Evolutionary conservation across 2,113 vertebrate genomes (phyloP).

Genomic region (Uria aalge): DNA sequence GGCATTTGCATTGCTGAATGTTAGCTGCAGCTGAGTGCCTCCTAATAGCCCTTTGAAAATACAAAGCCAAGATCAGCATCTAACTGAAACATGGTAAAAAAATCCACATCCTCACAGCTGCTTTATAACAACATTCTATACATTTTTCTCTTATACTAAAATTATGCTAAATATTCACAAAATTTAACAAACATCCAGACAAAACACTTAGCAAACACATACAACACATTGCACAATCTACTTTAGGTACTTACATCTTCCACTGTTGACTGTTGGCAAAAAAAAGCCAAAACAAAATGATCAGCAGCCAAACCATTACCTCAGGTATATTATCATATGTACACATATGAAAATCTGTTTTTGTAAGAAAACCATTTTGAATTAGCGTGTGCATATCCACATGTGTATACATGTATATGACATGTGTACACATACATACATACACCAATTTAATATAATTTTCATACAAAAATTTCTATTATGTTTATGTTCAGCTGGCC

Average conservation of each 20-base stretch:
- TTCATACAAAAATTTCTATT: not conserved
- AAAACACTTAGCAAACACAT: not conserved
- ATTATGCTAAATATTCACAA: not conserved
- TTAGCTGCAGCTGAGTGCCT: not conserved
- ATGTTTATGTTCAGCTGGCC: not conserved
- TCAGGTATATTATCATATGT: not conserved
- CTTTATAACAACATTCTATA: not conserved
- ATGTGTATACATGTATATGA: not conserved
- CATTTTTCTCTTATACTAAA: not conserved
- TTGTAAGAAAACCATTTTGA: not conserved
- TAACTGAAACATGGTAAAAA: not conserved
- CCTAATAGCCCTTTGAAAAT: not conserved
- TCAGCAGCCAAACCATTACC: not conserved
- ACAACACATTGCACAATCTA: not conserved
- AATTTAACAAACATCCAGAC: not conserved
- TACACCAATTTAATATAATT: not conserved
- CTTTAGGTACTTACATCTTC: slow-evolving; percentile 43
- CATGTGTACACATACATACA: not conserved
- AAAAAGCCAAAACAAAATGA: not conserved
- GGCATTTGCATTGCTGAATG: not conserved
- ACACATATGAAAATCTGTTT: not conserved
- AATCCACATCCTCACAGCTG: not conserved
- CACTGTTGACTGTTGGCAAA: not conserved
- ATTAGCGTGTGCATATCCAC: not conserved
- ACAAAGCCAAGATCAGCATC: not conserved